Percentiles rank a stretch among this genome's conserved stretches.
These are phyloP conservation scores for Melolontha melolontha DNA, from an alignment of 2,888 invertebrate species.

Conservation along the genomic window DNA sequence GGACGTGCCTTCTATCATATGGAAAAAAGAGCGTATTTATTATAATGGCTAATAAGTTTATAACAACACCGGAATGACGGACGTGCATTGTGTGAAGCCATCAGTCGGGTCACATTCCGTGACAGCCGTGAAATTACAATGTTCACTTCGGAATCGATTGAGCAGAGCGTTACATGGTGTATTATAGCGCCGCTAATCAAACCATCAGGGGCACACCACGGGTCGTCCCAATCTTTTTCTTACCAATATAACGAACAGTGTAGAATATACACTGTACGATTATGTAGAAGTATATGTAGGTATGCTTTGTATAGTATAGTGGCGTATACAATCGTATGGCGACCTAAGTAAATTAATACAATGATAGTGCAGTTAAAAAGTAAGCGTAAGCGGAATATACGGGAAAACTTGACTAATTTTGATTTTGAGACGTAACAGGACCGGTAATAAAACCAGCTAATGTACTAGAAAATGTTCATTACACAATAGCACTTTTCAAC, in stretches of 20 bases:
- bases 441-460: too few species aligned
- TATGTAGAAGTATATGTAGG: constrained; percentile 5
- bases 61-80: constrained; percentile 60
- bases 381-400: constrained; percentile 32
- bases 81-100: constrained; percentile 62
- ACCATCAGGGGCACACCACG: constrained; percentile 39
- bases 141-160: constrained; percentile 66
- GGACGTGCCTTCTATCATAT: too few species aligned
- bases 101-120: constrained; percentile 62
- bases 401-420: too few species aligned
- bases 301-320: constrained; percentile 12
- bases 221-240: constrained; percentile 30
- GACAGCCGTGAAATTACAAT: constrained; percentile 67
- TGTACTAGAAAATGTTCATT: too few species aligned
- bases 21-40: constrained; percentile 38
- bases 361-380: constrained; percentile 61
- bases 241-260: not conserved
- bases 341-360: constrained; percentile 61
- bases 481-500: too few species aligned
- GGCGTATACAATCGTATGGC: constrained; percentile 47
- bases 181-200: constrained; percentile 54
- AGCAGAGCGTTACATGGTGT: constrained; percentile 62
- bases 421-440: too few species aligned
- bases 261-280: not conserved
- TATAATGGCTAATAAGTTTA: constrained; percentile 62